Evolutionary conservation across 2,113 vertebrate species (phyloP).

Genomic region (Tinamus guttatus): DNA sequence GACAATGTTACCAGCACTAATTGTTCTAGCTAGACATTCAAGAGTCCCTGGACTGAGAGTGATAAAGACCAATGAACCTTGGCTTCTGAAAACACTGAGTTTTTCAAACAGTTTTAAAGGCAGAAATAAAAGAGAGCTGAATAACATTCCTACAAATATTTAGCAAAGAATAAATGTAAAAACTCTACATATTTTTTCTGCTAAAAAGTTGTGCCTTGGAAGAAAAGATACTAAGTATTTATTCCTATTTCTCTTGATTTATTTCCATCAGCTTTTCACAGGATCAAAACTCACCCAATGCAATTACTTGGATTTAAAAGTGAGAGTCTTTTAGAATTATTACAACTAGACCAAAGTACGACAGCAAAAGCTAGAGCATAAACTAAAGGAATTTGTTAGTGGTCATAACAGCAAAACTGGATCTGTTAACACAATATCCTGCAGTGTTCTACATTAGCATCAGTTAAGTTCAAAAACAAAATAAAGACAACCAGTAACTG

Average conservation of each 20-base stretch:
- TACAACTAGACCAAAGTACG: background rate
- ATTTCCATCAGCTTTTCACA: background rate
- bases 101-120: background rate
- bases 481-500: background rate
- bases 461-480: background rate
- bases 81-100: constrained; percentile 1
- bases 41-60: background rate
- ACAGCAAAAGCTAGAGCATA: background rate
- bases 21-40: background rate
- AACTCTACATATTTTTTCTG: background rate
- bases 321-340: background rate
- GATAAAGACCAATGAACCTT: background rate
- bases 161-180: background rate
- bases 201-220: background rate
- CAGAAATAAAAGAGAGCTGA: background rate
- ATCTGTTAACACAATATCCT: background rate
- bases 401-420: background rate
- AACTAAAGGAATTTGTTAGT: background rate
- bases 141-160: background rate
- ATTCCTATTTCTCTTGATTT: background rate
- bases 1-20: background rate
- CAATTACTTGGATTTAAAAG: background rate
- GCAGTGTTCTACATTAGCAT: background rate
- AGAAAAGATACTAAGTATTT: background rate
- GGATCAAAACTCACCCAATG: background rate